Evolutionary conservation across 2,797 vertebrate species (phyloP).

Genomic region (Lacerta agilis): DNA sequence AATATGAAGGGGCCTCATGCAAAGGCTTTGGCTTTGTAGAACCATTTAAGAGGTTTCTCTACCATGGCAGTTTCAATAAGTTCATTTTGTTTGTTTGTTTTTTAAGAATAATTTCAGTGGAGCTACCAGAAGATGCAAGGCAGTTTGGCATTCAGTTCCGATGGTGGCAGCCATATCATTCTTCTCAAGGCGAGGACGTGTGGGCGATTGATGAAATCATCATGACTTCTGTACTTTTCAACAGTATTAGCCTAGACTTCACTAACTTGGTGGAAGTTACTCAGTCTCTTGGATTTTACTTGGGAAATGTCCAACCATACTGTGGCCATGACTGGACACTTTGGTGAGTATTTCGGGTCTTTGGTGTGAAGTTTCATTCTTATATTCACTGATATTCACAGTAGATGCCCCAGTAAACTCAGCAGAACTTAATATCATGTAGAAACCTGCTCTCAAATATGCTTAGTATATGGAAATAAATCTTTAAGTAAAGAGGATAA

Average conservation of each 20-base stretch:
- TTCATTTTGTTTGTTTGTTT: constrained; percentile 16
- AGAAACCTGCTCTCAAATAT: not conserved
- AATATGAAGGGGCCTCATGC: not conserved
- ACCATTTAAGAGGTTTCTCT: not conserved
- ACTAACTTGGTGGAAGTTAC: constrained; percentile 96
- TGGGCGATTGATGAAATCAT: constrained; percentile 99
- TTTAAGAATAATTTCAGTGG: constrained; percentile 93
- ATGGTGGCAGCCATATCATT: constrained; percentile 99
- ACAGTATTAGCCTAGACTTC: constrained; percentile 97
- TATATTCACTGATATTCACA: too few relatives aligned
- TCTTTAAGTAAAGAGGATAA: constrained; percentile 3
- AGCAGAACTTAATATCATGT: not conserved
- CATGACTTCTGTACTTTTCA: constrained; percentile 97
- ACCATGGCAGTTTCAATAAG: not conserved
- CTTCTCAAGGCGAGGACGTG: constrained; percentile 92
- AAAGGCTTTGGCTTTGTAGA: too few relatives aligned
- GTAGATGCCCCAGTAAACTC: not conserved
- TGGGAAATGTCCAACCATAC: constrained; percentile 97
- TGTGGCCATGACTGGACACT: constrained; percentile 98
- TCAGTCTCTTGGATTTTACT: constrained; percentile 97
- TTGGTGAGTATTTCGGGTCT: constrained; percentile 82
- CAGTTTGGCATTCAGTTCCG: constrained; percentile 96
- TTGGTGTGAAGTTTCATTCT: not conserved
- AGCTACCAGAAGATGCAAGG: constrained; percentile 90
- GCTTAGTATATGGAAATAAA: not conserved